Evolutionary conservation across 2,888 invertebrate genomes (phyloP), one percentile per base, ranked within the genome.

Genomic region (Tenthredo distinguenda): DNA sequence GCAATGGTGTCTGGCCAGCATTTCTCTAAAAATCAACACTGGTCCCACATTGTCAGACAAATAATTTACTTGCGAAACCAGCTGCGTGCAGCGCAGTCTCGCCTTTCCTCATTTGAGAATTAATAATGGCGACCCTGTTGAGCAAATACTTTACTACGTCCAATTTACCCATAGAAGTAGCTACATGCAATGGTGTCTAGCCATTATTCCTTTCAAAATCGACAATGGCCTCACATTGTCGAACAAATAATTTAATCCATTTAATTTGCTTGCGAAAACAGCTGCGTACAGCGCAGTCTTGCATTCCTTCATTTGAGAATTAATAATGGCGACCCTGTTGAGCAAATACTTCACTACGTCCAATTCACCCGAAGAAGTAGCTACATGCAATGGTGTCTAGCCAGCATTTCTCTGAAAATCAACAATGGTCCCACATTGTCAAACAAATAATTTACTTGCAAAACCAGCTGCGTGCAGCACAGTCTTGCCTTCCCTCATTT

Each of bases 261-360:
- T 7, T 2, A n/a, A 26, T 26, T 62, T 62, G 9, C 62, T 18
- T 5, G 21, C 12, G 9, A 10, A 47, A 47, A 12, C 10, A 47
- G 43, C 9, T 47, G 12, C 43, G 12, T 47, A 1, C 10, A 47
- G 12, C 12, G 12, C 95, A 0, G 97, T 97, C 86, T 96, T 95
- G 40, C 95, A 95, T 91, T 97, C 0, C 1, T 5, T 47, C 95
- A 88, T 97, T 97, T 12, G 96, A 95, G 50, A 95, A 94, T 91
- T 98, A 97, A 0, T 96, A 62, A 96, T 96, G 0, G 97, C 97
- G 0, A 98, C 98, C 87, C 96, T 95, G 81, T 95, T 94, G 34
- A 98, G 94, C 58, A 98, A 93, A 92, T 95, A 96, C 88, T 96
- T 95, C 15, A 68, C 15, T 12, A 34, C 34, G 6, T 68, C 21